A percentile compares a stretch with the other conserved stretches of the same genome.
Evolutionary conservation across 2,797 vertebrate species (phyloP).

Genomic region (Naso thynnoides): DNA sequence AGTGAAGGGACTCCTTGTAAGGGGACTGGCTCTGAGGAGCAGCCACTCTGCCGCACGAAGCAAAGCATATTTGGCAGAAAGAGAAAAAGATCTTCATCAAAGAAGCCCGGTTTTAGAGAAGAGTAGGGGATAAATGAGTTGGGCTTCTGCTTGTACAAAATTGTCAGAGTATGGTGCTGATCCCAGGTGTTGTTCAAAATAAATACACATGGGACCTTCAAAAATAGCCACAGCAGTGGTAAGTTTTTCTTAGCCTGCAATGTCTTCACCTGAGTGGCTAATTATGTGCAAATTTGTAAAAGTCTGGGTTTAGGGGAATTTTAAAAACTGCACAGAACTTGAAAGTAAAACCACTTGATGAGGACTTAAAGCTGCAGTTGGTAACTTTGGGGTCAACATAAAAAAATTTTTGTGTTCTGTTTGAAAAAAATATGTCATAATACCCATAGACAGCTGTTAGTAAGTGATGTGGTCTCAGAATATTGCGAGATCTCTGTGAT

Average conservation of each 20-base stretch:
- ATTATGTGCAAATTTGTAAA: neutral
- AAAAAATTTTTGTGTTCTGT: too few species aligned
- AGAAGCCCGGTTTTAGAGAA: conserved; percentile 11
- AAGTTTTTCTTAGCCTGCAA: neutral
- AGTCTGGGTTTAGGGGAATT: neutral
- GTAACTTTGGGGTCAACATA: too few species aligned
- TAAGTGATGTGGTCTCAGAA: too few species aligned
- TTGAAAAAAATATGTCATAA: too few species aligned
- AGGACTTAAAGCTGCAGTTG: too few species aligned
- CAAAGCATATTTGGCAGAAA: conserved; percentile 67
- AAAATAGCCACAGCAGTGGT: neutral
- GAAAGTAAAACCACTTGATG: neutral
- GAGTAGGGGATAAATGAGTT: conserved; percentile 12
- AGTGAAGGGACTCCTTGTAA: conserved; percentile 76
- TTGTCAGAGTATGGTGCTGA: neutral
- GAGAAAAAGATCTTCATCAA: conserved; percentile 34
- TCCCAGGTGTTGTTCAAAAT: conserved; percentile 1
- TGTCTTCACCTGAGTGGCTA: conserved; percentile 2
- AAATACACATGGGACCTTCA: conserved; percentile 14
- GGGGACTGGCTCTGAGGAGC: conserved; percentile 60
- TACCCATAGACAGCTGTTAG: too few species aligned
- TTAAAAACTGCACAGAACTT: neutral
- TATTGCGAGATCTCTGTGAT: too few species aligned
- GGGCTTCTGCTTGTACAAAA: conserved; percentile 8
- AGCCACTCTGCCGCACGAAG: conserved; percentile 43